Evolutionary conservation across 2,113 vertebrate species (phyloP).

Genomic region (Amblyopsis rosae): DNA sequence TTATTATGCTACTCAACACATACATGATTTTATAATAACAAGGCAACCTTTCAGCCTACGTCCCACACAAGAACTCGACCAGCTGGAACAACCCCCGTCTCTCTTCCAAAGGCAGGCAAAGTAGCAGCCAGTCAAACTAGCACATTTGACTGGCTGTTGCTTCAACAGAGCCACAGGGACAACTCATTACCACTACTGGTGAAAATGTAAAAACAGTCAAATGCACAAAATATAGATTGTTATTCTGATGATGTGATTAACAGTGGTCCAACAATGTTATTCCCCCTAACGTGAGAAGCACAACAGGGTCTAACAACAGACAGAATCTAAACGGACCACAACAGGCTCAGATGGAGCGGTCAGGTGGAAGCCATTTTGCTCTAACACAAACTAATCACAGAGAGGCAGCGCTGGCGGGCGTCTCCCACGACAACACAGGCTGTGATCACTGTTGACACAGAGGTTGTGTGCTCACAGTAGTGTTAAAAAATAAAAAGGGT

Average conservation of each 20-base stretch:
- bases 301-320: not conserved
- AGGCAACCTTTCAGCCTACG: constrained; percentile 18
- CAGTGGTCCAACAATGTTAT: too few species aligned
- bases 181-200: too few species aligned
- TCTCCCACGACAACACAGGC: constrained; percentile 35
- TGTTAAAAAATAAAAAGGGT: too few species aligned
- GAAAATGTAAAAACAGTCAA: too few species aligned
- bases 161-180: too few species aligned
- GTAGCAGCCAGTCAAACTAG: too few species aligned
- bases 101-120: too few species aligned
- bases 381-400: constrained; percentile 67
- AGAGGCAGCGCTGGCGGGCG: constrained; percentile 25
- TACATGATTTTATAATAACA: constrained; percentile 58
- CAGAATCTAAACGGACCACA: not conserved
- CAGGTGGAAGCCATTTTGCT: constrained; percentile 67
- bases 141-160: too few species aligned
- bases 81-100: not conserved
- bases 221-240: too few species aligned
- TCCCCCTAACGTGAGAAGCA: not conserved
- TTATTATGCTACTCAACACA: constrained; percentile 28
- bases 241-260: too few species aligned
- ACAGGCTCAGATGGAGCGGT: constrained; percentile 40
- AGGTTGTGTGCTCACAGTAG: not conserved
- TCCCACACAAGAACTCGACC: constrained; percentile 16
- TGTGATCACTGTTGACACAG: constrained; percentile 66